Percentiles rank a stretch among this genome's conserved stretches.
phyloP scores from a whole-genome alignment of 2,113 vertebrate species.

The Salminus brasiliensis region DNA sequence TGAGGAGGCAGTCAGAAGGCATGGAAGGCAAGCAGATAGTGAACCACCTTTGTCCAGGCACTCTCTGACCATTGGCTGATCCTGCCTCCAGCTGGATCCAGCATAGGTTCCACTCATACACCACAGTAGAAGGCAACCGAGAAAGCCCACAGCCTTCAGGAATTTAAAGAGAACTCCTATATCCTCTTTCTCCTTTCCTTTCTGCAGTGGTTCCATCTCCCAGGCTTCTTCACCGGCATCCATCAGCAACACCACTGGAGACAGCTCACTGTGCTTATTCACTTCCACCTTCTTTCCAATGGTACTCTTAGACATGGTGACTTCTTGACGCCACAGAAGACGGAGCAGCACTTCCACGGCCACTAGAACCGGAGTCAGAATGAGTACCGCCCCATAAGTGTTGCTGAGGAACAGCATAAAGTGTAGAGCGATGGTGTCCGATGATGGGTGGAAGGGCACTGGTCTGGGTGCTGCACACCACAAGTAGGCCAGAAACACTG shows the following conservation, averaged over 20 bases:
- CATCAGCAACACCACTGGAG: not conserved
- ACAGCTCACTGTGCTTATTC: not conserved
- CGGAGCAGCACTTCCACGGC: constrained; percentile 63
- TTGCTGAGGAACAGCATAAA: constrained; percentile 76
- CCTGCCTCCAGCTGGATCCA: constrained; percentile 51
- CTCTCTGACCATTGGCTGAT: constrained; percentile 47
- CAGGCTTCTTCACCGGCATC: not conserved
- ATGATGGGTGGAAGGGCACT: not conserved
- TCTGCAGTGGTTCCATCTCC: not conserved
- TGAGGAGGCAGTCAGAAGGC: constrained; percentile 52
- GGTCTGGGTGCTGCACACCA: constrained; percentile 60
- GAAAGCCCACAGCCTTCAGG: constrained; percentile 48
- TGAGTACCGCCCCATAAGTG: constrained; percentile 68
- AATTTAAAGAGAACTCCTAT: not conserved
- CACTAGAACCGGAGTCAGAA: constrained; percentile 69
- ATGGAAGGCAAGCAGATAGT: constrained; percentile 69
- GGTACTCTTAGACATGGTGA: too few species aligned
- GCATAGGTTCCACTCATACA: constrained; percentile 59
- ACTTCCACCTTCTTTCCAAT: not conserved
- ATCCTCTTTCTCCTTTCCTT: not conserved
- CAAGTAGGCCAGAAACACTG: constrained; percentile 71
- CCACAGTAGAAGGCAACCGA: constrained; percentile 76
- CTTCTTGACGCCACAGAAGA: constrained; percentile 46
- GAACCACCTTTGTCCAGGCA: constrained; percentile 63
- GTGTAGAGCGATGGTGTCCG: constrained; percentile 70